Evolutionary conservation across 92 coral and sea anemone genomes (phyloP), one percentile per base, ranked within the genome.

Genomic region (Epizoanthus scotinus): DNA sequence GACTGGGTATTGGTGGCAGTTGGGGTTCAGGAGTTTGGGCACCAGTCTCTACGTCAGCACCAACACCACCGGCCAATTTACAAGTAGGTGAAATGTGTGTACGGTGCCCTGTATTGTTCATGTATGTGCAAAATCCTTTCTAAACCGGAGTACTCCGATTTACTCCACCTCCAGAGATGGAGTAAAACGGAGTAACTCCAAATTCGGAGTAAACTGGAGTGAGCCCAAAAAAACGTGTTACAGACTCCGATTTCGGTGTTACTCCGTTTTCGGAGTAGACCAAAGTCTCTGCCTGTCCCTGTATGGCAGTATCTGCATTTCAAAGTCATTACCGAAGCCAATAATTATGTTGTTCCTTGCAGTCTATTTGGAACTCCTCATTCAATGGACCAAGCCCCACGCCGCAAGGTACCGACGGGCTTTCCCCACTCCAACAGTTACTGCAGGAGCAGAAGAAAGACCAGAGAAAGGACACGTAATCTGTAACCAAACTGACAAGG

Each of bases 11-110:
- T 77, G 83, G 87, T 70, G 94, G 94, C 38, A 86, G 94, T 26
- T 92, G 97, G 97, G 92, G 92, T 6, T 87, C 97, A 20, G 97
- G 92, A 18, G 97, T 92, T 34, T 92, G 97, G 97, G 94, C 95
- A 15, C 97, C 97, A 85, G 91, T 88, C 69, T 78, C 90, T 24
- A 71, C 14, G 27, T 47, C 81, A n/a, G 68, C 81, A 59, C 84
- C 59, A 22, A 79, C 78, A n/a, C 72, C 84, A 7, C 62, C 75
- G 47, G 49, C 72, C 78, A 79, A 79, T 50, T 47, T 50, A 29
- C 72, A 79, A 66, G 75, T 64, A 49, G 21, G 75, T 79, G 44
- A 49, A 62, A 4, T 38, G 17, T 50, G 6, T 54, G 25, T 29
- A 15, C 54, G 17, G 27, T 72, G 10, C 34, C 18, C 12, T 10